Evolutionary conservation across 2,113 vertebrate genomes (phyloP).

Genomic region (Aphelocoma coerulescens): DNA sequence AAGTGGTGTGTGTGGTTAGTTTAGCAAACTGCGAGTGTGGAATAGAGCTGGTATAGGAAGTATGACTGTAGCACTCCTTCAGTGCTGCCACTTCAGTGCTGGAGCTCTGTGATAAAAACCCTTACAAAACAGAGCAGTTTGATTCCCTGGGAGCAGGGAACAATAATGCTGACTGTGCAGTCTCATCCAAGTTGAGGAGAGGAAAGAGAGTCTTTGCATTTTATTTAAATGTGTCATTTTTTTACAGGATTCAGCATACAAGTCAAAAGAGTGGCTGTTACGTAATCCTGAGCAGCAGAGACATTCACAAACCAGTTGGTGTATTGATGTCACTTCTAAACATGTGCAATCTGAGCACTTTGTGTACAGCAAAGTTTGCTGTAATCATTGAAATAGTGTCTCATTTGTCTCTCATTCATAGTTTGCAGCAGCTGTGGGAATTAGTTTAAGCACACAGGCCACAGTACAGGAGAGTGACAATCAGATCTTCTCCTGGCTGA

Average conservation of each 20-base stretch:
- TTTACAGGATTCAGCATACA: not conserved
- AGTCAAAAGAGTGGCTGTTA: not conserved
- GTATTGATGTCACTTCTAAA: not conserved
- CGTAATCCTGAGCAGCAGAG: not conserved
- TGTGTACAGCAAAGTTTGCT: not conserved
- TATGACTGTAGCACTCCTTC: not conserved
- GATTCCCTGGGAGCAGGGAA: not conserved
- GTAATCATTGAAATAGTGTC: not conserved
- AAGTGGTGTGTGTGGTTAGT: not conserved
- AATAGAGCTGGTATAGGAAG: not conserved
- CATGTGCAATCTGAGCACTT: not conserved
- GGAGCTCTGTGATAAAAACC: not conserved
- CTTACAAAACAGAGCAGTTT: not conserved
- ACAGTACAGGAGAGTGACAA: not conserved
- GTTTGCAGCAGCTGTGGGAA: not conserved
- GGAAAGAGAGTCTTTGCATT: not conserved
- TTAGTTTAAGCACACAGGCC: not conserved
- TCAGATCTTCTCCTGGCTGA: not conserved
- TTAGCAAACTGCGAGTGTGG: not conserved
- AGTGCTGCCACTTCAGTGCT: not conserved
- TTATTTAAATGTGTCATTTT: not conserved
- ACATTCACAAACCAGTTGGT: not conserved
- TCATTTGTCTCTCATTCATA: not conserved
- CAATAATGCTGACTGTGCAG: not conserved
- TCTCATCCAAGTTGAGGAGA: not conserved